A percentile compares a stretch with the other conserved stretches of the same genome.
Evolutionary conservation across 2,888 invertebrate genomes (phyloP).

Genomic region (Eudasyphora cyanicolor): DNA sequence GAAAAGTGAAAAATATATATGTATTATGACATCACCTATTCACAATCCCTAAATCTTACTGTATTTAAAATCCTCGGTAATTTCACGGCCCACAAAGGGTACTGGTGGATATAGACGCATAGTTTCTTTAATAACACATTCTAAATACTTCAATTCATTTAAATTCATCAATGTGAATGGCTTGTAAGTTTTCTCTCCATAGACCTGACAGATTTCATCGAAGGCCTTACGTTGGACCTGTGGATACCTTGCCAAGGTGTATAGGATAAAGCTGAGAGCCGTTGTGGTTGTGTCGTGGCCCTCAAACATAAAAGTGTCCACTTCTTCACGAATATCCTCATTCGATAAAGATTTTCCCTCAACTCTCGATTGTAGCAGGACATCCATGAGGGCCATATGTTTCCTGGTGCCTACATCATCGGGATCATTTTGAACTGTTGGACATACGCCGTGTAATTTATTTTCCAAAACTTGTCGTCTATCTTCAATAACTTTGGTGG

Average conservation of each 20-base stretch:
- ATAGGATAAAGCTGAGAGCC: slow-evolving; percentile 73
- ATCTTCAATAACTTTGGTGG: slow-evolving; percentile 73
- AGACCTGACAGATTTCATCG: slow-evolving; percentile 70
- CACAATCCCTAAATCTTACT: slow-evolving; percentile 56
- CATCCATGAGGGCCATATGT: slow-evolving; percentile 84
- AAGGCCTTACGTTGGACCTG: slow-evolving; percentile 72
- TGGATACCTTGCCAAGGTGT: slow-evolving; percentile 73
- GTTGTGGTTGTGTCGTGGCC: slow-evolving; percentile 78
- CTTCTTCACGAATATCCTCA: slow-evolving; percentile 84
- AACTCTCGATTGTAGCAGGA: slow-evolving; percentile 82
- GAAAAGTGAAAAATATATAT: too few relatives aligned
- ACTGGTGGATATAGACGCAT: slow-evolving; percentile 85
- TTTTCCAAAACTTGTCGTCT: slow-evolving; percentile 69
- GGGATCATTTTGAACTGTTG: background rate
- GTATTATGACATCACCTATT: slow-evolving; percentile 74
- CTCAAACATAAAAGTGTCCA: slow-evolving; percentile 88
- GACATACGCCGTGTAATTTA: background rate
- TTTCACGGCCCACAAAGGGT: slow-evolving; percentile 65
- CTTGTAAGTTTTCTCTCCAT: slow-evolving; percentile 69
- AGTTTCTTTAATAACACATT: slow-evolving; percentile 82
- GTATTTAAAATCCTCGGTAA: slow-evolving; percentile 66
- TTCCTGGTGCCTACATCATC: slow-evolving; percentile 81
- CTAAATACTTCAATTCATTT: slow-evolving; percentile 61
- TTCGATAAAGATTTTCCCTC: slow-evolving; percentile 82
- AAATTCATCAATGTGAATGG: slow-evolving; percentile 66